A percentile compares a stretch with the other conserved stretches of the same genome.
phyloP scores from a whole-genome alignment of 2,888 invertebrate genomes.

The Heliconius ismenius region DNA sequence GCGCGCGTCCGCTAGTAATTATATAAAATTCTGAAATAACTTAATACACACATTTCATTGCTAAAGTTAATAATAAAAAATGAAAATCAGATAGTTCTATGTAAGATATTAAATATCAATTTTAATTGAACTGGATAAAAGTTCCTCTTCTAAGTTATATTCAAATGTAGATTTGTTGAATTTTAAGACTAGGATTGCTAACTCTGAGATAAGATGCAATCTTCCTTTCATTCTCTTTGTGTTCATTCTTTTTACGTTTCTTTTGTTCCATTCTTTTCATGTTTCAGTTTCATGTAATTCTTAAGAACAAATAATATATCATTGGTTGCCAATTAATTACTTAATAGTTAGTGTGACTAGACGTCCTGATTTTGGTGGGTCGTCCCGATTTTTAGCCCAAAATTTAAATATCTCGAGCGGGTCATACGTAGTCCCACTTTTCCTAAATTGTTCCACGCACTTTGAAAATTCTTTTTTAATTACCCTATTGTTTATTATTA shows the following conservation, averaged over 20 bases:
- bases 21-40: background rate
- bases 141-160: background rate
- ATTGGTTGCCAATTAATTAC: background rate
- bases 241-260: background rate
- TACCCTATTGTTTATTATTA: too few relatives aligned
- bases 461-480: too few relatives aligned
- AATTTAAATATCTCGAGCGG: too few relatives aligned
- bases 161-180: background rate
- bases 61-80: background rate
- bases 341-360: background rate
- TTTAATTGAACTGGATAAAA: background rate
- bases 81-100: background rate
- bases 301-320: background rate
- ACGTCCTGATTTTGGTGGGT: too few relatives aligned
- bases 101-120: background rate
- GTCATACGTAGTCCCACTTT: too few relatives aligned
- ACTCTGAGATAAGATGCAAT: constrained; percentile 9
- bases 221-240: constrained; percentile 9
- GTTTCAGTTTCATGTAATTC: background rate
- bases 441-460: too few relatives aligned
- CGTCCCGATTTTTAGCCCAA: too few relatives aligned
- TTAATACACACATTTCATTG: too few relatives aligned
- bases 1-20: too few relatives aligned
- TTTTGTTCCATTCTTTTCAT: background rate
- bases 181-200: background rate